These are phyloP conservation scores for Micrasema minimum DNA, from an alignment of 1,140 invertebrate species.

Conservation along the genomic window DNA sequence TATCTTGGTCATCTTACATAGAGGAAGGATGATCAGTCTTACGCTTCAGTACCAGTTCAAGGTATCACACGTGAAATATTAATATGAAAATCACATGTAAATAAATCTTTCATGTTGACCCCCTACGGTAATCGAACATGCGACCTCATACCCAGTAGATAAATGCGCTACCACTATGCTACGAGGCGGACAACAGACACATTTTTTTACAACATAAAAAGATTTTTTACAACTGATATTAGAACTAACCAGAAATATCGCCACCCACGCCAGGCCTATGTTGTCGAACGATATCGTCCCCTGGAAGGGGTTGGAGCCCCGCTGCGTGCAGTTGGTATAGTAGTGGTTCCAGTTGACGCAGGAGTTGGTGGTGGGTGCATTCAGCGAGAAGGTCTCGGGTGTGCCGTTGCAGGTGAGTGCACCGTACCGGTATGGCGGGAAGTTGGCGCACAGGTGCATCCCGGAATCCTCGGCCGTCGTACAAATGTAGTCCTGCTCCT, in stretches of 20 bases:
- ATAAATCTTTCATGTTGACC: no score
- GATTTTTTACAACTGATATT: no score
- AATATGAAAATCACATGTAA: no score
- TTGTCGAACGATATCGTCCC: conserved; percentile 99
- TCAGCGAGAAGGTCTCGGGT: conserved; percentile 65
- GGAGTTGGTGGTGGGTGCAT: conserved; percentile 70
- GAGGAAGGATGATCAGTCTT: no score
- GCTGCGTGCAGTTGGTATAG: conserved; percentile 93
- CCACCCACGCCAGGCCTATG: conserved; percentile 99
- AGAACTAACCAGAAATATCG: conserved; percentile 95
- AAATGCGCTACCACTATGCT: no score
- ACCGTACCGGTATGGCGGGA: conserved; percentile 83
- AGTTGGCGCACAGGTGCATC: conserved; percentile 90
- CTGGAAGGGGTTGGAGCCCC: conserved; percentile 97
- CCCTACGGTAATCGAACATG: no score
- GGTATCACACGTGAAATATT: no score
- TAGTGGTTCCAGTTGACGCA: conserved; percentile 99
- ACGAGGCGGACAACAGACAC: no score
- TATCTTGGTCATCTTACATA: no score
- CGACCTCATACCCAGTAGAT: no score
- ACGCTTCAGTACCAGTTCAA: no score
- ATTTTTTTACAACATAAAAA: no score
- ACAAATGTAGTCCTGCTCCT: conserved; percentile 98
- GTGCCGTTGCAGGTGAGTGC: conserved; percentile 75
- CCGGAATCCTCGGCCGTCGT: conserved; percentile 92